Evolutionary conservation across 2,888 invertebrate genomes (phyloP), one percentile per base, ranked within the genome.

Genomic region (Allolobophora icterica): DNA sequence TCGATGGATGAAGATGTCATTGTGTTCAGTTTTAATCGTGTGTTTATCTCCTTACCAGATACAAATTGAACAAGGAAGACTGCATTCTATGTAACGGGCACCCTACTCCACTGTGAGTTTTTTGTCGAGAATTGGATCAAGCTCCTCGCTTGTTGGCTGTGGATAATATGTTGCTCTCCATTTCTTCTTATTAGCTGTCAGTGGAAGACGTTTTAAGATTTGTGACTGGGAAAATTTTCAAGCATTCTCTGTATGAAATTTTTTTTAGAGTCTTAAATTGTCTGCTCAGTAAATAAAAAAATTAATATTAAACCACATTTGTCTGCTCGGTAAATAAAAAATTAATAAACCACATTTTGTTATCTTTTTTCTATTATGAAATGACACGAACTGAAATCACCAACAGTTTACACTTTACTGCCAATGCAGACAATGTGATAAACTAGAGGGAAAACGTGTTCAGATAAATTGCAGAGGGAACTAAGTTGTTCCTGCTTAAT

Each of bases 31-130:
- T 1, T 30, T 8, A 24, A 35, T 35, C n/a, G 24, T 34, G 19
- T 87, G 35, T 38, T 87, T 87, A 35, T 90, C 21, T 38, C n/a
- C 83, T 8, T 11, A 33, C 34, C 38, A 58, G 38, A 71, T 38
- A 90, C n/a, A 24, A 6, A 17, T 90, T 58, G 34, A 52, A 58
- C 71, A 90, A 90, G 5, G 58, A 90, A 38, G 87, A 87, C 38
- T 35, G 34, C 87, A 87, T 87, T 87, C 34, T 87, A 34, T 35
- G 87, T 38, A 87, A 87, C 87, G 34, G 35, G 13, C 38, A 19
- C 19, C 34, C 30, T 87, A 24, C n/a, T 35, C 35, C 87, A 24
- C 34, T 87, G 87, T 87, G 38, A 87, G 87, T 87, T 87, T 33
- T 24, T 34, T 6, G 17, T 6, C 15, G 33, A 84, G 38, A 5